phyloP scores from a whole-genome alignment of 2,797 vertebrate species.

The Diceros bicornis region DNA sequence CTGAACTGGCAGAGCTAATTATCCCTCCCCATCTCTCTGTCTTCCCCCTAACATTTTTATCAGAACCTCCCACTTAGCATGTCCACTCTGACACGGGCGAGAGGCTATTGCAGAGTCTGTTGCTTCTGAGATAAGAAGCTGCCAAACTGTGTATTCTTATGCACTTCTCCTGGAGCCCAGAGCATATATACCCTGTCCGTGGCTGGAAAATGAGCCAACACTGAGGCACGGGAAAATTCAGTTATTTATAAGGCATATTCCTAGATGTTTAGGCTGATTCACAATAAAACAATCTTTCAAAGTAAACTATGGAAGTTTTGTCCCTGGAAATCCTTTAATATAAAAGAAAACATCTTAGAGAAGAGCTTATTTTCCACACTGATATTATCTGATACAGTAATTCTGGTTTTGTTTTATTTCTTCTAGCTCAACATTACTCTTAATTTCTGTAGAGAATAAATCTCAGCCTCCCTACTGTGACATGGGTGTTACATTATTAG shows the following conservation, averaged over 20 bases:
- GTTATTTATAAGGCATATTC: neutral
- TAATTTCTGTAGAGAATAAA: neutral
- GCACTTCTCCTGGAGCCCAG: neutral
- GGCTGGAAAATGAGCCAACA: neutral
- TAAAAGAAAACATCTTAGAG: neutral
- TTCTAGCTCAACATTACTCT: neutral
- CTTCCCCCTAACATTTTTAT: neutral
- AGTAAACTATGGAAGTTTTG: neutral
- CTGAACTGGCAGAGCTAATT: neutral
- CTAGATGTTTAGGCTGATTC: neutral
- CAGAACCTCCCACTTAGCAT: neutral
- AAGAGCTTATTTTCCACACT: neutral
- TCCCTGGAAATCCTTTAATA: neutral
- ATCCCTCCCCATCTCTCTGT: neutral
- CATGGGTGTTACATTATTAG: neutral
- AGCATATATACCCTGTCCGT: neutral
- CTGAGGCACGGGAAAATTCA: neutral
- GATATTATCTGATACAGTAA: neutral
- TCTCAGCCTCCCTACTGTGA: neutral
- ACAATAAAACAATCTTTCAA: neutral
- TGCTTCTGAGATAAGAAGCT: neutral
- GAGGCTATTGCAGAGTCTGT: neutral
- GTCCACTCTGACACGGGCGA: neutral
- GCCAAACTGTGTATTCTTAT: neutral
- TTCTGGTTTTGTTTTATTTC: neutral